Base-by-base conservation (phyloP, 2,888 invertebrate genomes). In the Morpho helenor region DNA sequence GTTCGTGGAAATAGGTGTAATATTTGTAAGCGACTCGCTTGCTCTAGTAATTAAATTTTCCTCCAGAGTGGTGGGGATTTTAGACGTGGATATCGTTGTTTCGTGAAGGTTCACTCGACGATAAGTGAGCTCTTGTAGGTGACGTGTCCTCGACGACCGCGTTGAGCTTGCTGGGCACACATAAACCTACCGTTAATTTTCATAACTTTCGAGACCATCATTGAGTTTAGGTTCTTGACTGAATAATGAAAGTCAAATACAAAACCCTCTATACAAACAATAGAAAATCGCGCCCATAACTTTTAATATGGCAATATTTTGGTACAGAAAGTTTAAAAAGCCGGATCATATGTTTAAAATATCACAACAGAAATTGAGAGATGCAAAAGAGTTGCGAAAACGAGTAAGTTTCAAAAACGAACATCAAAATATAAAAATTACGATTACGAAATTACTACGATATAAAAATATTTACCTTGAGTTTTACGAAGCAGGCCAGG, bases 121-220 rank as follows among this genome's bases (percentile, higher is more conserved):
- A 16, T 60, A 59, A 31, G 57, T 46, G 59, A 66, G 56, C 6
- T 59, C 60, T 46, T 63, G 57, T 9, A 56, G 44, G 7, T 48
- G 60, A 7, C 62, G 62, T 10, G 59, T 50, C 22, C 59, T 62
- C 59, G 59, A 60, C 57, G 64, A 40, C 62, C 49, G 63, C 56
- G 59, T 56, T 40, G 52, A 63, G 64, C 66, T 62, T 74, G 75
- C 87, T 88, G 78, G 73, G 80, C 80, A 86, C 76, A 86, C 74
- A 87, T 68, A 86, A 85, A 76, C 74, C 73, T 74, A 73, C 68
- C 58, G 74, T 86, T 87, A 63, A 53, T 51, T 39, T 44, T 52
- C 5, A 31, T 31, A 31, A 31, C 31, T 31, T 31, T 31, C 31
- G 31, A 31, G 31, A 31, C 5, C 2, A 5, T 2, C 31, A 31